Conservation (phyloP, 2,113 vertebrate species). For the Ictidomys tridecemlineatus region DNA sequence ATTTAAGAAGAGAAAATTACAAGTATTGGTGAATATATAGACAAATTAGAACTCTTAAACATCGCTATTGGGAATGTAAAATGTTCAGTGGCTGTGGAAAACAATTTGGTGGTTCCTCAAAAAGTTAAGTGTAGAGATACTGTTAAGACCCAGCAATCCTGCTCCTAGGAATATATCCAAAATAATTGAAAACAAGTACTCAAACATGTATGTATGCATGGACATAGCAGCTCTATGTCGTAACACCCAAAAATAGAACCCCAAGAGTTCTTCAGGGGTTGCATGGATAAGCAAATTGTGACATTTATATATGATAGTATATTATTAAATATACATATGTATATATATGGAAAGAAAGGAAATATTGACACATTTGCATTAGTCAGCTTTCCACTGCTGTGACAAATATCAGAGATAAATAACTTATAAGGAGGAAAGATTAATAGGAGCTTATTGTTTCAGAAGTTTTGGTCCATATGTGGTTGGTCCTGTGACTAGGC, state of each 20-base stretch:
- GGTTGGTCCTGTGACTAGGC: neutral
- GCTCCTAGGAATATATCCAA: neutral
- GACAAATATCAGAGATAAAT: neutral
- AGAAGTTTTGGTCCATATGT: neutral
- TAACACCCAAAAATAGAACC: neutral
- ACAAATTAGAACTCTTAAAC: neutral
- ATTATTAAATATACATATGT: neutral
- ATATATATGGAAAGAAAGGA: neutral
- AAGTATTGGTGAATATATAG: neutral
- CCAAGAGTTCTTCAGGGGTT: neutral
- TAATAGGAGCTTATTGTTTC: neutral
- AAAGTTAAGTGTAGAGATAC: neutral
- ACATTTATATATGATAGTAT: neutral
- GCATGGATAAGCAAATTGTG: neutral
- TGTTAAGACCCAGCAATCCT: neutral
- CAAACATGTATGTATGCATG: neutral
- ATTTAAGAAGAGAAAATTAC: neutral
- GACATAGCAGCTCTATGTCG: neutral
- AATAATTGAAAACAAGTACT: neutral
- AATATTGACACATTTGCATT: neutral
- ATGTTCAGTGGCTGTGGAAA: neutral
- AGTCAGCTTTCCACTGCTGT: neutral
- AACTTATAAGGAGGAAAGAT: neutral
- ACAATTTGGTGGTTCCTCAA: neutral
- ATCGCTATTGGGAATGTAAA: neutral